These are phyloP conservation scores for Hemithea aestivaria DNA, from an alignment of 2,888 invertebrate species.

Conservation along the genomic window DNA sequence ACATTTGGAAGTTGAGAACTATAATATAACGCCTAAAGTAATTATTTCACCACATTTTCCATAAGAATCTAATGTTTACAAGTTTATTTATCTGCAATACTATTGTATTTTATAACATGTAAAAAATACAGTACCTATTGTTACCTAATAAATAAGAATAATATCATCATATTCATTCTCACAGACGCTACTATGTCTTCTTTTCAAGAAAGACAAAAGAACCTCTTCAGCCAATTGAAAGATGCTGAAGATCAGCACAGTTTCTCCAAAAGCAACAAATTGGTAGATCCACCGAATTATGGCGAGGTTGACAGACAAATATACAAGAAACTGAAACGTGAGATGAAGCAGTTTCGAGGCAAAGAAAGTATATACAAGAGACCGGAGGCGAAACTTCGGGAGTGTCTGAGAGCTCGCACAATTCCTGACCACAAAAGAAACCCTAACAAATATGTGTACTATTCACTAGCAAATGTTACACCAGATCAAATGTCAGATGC, in stretches of 20 bases:
- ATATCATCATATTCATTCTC: neutral
- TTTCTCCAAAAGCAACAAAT: constrained; percentile 58
- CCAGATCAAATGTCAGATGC: constrained; percentile 87
- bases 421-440: constrained; percentile 80
- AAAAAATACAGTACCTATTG: too few relatives aligned
- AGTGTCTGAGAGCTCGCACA: constrained; percentile 72
- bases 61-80: too few relatives aligned
- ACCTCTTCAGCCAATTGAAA: constrained; percentile 83
- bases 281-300: constrained; percentile 45
- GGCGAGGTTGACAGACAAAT: constrained; percentile 53
- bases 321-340: constrained; percentile 62
- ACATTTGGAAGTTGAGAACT: too few relatives aligned
- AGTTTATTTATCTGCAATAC: too few relatives aligned
- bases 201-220: constrained; percentile 82
- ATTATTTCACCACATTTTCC: too few relatives aligned
- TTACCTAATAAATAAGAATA: too few relatives aligned
- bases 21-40: too few relatives aligned
- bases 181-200: constrained; percentile 48
- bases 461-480: constrained; percentile 87
- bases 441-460: constrained; percentile 90
- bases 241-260: constrained; percentile 79
- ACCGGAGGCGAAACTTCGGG: constrained; percentile 81
- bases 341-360: constrained; percentile 82
- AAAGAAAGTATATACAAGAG: constrained; percentile 90
- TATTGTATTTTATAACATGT: too few relatives aligned